Conservation (phyloP, 2,797 vertebrate genomes). For the Chaunax sp. region DNA sequence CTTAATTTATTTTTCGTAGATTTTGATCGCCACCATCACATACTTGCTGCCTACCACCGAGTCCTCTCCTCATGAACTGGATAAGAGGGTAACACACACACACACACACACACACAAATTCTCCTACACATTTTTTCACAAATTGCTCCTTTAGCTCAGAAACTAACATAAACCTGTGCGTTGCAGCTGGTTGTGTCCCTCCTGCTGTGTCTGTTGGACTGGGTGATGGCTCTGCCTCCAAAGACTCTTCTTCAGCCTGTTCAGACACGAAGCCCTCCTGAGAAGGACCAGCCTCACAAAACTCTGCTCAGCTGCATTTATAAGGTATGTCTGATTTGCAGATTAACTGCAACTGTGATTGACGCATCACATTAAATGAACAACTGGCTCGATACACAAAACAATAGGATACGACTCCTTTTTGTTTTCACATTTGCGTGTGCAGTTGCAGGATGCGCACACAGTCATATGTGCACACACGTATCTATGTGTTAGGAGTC, state of each 20-base stretch:
- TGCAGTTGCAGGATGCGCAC: no score
- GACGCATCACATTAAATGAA: no score
- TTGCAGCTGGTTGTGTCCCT: conserved; percentile 95
- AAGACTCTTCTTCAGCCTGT: conserved; percentile 92
- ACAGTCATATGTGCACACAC: no score
- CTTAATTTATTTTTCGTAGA: conserved; percentile 74
- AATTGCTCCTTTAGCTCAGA: not conserved
- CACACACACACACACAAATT: not conserved
- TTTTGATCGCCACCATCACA: conserved; percentile 96
- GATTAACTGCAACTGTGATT: not conserved
- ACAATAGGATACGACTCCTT: no score
- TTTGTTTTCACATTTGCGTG: no score
- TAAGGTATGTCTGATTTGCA: conserved; percentile 85
- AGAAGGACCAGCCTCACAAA: conserved; percentile 91
- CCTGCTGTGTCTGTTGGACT: conserved; percentile 96
- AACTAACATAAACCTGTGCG: not conserved
- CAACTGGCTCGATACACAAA: no score
- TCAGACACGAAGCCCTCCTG: conserved; percentile 83
- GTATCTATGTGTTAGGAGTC: no score
- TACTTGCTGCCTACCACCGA: conserved; percentile 93
- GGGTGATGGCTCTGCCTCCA: conserved; percentile 97
- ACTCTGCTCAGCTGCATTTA: conserved; percentile 96
- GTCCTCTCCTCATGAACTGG: conserved; percentile 93
- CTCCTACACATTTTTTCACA: not conserved
- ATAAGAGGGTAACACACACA: conserved; percentile 90